Evolutionary conservation across 37 sponge, comb jelly and placozoan species (phyloP).

Genomic region (Chondrosia reniformis): DNA sequence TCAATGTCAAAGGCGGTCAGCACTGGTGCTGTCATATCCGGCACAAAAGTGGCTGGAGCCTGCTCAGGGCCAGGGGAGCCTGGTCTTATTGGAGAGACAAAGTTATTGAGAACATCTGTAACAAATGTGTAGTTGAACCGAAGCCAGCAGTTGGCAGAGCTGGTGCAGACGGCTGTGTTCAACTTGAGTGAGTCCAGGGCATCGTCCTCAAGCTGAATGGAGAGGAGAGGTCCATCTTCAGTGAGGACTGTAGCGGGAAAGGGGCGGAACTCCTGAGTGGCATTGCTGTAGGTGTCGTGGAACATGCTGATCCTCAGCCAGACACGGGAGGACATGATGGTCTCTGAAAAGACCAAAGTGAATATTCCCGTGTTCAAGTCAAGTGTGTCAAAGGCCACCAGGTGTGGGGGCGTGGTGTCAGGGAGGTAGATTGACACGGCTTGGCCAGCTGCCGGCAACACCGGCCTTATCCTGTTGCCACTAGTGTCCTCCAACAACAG

Average conservation of each 20-base stretch:
- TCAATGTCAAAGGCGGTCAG: constrained; percentile 55
- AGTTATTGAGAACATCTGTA: constrained; percentile 60
- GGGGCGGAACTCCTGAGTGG: constrained; percentile 35
- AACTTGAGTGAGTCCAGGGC: constrained; percentile 78
- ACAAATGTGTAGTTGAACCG: constrained; percentile 49
- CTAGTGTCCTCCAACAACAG: constrained; percentile 28
- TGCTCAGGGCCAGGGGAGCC: constrained; percentile 49
- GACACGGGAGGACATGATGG: constrained; percentile 28
- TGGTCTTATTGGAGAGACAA: constrained; percentile 38
- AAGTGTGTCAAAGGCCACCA: constrained; percentile 40
- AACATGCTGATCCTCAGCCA: constrained; percentile 33
- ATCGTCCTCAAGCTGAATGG: constrained; percentile 27
- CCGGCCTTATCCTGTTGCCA: constrained; percentile 17
- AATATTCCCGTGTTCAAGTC: constrained; percentile 62
- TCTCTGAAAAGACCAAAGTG: constrained; percentile 72
- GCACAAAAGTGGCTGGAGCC: constrained; percentile 25
- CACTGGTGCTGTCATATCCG: constrained; percentile 60
- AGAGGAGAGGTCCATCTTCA: constrained; percentile 37
- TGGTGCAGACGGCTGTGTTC: constrained; percentile 58
- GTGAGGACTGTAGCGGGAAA: constrained; percentile 15
- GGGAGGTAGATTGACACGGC: constrained; percentile 17
- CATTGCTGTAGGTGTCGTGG: constrained; percentile 35
- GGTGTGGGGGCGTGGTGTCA: constrained; percentile 56
- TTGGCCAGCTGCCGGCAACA: constrained; percentile 2
- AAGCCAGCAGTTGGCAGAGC: constrained; percentile 67